Percentiles rank a stretch among this genome's conserved stretches.
These are phyloP conservation scores for Alectoris magna DNA, from an alignment of 2,797 vertebrate species.

Conservation along the genomic window DNA sequence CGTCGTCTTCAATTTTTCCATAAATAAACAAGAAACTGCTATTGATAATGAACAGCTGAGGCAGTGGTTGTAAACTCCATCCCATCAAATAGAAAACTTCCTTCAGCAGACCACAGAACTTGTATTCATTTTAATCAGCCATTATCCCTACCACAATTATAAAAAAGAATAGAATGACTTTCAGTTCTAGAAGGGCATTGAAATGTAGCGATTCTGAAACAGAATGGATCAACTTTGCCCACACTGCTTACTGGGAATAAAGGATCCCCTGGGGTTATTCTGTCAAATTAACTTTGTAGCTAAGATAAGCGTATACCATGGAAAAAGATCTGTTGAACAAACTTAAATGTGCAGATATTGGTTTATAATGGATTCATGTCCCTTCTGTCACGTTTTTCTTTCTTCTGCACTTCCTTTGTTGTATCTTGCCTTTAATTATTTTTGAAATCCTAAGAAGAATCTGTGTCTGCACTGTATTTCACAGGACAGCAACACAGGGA, in stretches of 20 bases:
- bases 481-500: not conserved
- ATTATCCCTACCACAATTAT: not conserved
- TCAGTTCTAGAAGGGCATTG: not conserved
- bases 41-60: not conserved
- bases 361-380: not conserved
- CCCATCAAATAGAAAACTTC: not conserved
- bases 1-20: not conserved
- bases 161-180: not conserved
- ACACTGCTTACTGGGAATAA: not conserved
- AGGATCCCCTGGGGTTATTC: not conserved
- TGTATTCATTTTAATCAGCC: not conserved
- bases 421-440: slow-evolving; percentile 41
- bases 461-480: not conserved
- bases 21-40: not conserved
- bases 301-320: not conserved
- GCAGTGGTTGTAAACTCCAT: not conserved
- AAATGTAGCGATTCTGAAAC: not conserved
- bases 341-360: not conserved
- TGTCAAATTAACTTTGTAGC: not conserved
- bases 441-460: slow-evolving; percentile 35
- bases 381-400: not conserved
- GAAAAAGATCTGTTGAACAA: not conserved
- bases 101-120: not conserved
- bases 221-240: not conserved
- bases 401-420: slow-evolving; percentile 16